Percentiles rank a stretch among this genome's conserved stretches.
These are phyloP conservation scores for Cladopsammia gracilis DNA, from an alignment of 64 coral and sea anemone genomes.

Conservation along the genomic window DNA sequence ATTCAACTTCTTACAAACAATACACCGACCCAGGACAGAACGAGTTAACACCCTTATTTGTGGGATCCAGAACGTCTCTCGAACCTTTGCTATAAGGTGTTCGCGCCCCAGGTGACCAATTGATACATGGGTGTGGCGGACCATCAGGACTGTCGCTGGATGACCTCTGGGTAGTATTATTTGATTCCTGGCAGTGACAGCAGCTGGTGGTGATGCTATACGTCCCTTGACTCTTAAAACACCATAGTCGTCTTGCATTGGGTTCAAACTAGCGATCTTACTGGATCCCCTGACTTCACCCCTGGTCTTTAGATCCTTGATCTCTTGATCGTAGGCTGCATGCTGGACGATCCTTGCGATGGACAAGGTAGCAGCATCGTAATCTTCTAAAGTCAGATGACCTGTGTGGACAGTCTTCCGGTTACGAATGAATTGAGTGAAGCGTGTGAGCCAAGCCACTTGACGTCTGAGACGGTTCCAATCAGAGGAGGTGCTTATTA, in stretches of 20 bases:
- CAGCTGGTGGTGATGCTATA: background rate
- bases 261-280: conserved; percentile 34
- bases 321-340: conserved; percentile 12
- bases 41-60: conserved; percentile 25
- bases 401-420: conserved; percentile 5
- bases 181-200: background rate
- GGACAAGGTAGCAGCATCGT: conserved; percentile 21
- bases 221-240: conserved; percentile 59
- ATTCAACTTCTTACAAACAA: conserved; percentile 44
- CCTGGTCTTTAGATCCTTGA: conserved; percentile 6
- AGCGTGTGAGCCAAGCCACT: conserved; percentile 54
- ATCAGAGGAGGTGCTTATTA: too few species aligned
- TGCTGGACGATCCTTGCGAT: conserved; percentile 44
- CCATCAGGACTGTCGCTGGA: background rate
- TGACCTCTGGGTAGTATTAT: conserved; percentile 41
- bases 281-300: conserved; percentile 27
- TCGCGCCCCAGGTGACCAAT: conserved; percentile 62
- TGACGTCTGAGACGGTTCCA: too few species aligned
- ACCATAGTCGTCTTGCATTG: conserved; percentile 35
- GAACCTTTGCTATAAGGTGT: conserved; percentile 43
- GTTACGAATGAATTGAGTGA: conserved; percentile 14
- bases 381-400: conserved; percentile 31
- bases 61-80: conserved; percentile 61
- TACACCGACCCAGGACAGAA: conserved; percentile 23
- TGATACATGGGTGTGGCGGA: conserved; percentile 20